Evolutionary conservation across 2,797 vertebrate species (phyloP).

Genomic region (Pseudochirops cupreus): DNA sequence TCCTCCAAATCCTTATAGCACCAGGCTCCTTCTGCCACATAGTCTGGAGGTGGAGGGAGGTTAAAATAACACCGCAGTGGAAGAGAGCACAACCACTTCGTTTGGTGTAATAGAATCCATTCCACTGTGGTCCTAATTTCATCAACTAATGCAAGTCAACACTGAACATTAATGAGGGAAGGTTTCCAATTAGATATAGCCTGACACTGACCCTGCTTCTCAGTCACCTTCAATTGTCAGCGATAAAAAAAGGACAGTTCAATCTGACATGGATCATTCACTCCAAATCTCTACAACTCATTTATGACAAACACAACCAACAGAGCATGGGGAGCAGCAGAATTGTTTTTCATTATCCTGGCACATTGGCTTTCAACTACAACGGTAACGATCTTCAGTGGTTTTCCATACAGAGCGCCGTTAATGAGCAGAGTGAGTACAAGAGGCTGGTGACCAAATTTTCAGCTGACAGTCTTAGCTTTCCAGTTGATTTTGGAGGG

Average conservation of each 20-base stretch:
- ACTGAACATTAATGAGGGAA: slow-evolving; percentile 85
- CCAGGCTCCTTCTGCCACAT: slow-evolving; percentile 72
- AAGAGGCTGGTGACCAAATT: slow-evolving; percentile 74
- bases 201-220: slow-evolving; percentile 86
- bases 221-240: slow-evolving; percentile 89
- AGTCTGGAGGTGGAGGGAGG: slow-evolving; percentile 61
- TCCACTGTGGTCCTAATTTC: slow-evolving; percentile 85
- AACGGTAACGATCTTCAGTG: slow-evolving; percentile 91
- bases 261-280: slow-evolving; percentile 91
- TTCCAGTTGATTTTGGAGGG: slow-evolving; percentile 79
- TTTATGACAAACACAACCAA: slow-evolving; percentile 88
- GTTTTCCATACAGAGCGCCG: slow-evolving; percentile 82
- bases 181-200: slow-evolving; percentile 87
- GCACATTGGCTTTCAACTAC: slow-evolving; percentile 86
- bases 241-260: slow-evolving; percentile 88
- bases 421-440: slow-evolving; percentile 82
- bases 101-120: slow-evolving; percentile 84
- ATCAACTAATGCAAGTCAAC: slow-evolving; percentile 87
- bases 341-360: slow-evolving; percentile 93
- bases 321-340: slow-evolving; percentile 86
- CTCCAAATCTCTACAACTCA: slow-evolving; percentile 88
- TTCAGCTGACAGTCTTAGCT: slow-evolving; percentile 76
- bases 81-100: slow-evolving; percentile 80
- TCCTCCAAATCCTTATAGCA: slow-evolving; percentile 67
- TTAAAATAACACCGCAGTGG: slow-evolving; percentile 83